Evolutionary conservation across 1,140 invertebrate species (phyloP).

Genomic region (Zeugodacus cucurbitae): DNA sequence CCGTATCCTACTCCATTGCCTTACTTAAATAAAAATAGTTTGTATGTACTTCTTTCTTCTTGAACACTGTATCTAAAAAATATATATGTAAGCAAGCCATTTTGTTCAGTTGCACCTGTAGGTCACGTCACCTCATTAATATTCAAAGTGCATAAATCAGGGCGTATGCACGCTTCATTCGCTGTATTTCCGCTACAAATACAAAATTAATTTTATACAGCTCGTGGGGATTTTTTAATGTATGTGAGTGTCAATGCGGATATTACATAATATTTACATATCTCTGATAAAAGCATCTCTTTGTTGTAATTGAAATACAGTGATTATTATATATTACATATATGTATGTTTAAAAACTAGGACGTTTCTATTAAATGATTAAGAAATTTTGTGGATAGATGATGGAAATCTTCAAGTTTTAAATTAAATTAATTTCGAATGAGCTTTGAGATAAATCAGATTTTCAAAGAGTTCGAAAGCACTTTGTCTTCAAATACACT

Average conservation of each 20-base stretch:
- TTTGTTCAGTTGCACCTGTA: background rate
- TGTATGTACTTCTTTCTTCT: background rate
- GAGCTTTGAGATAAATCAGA: too few relatives aligned
- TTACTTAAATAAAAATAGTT: background rate
- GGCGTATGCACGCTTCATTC: background rate
- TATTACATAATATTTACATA: background rate
- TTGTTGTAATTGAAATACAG: background rate
- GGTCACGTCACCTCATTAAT: constrained; percentile 27
- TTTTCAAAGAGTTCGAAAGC: too few relatives aligned
- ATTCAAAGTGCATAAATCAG: background rate
- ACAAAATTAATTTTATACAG: constrained; percentile 4
- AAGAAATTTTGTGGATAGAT: too few relatives aligned
- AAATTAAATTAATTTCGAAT: background rate
- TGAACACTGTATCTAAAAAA: background rate
- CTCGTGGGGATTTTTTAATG: background rate
- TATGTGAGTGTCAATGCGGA: background rate
- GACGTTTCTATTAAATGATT: too few relatives aligned
- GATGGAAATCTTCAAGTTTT: background rate
- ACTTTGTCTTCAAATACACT: too few relatives aligned
- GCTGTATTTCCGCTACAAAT: background rate
- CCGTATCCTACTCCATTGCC: too few relatives aligned
- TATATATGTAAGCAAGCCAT: background rate
- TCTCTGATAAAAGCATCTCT: background rate
- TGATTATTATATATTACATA: too few relatives aligned
- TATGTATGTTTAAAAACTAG: too few relatives aligned